Percentiles rank a stretch among this genome's conserved stretches.
Conservation (phyloP, 2,888 invertebrate genomes). For the Vandiemenella viatica region DNA sequence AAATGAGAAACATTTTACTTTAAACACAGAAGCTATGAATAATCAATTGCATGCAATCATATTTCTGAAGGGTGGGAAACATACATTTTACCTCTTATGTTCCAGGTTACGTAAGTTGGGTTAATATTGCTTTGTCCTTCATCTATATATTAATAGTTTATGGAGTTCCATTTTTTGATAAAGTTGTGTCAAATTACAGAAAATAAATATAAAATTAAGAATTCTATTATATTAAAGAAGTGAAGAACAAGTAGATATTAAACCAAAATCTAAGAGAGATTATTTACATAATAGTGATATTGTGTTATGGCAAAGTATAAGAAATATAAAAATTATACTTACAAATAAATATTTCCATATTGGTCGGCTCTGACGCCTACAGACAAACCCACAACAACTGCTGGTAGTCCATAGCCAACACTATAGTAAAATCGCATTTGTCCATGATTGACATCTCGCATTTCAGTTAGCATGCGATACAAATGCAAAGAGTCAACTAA, state of each 20-base stretch:
- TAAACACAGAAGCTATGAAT: too few species aligned
- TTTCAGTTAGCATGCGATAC: slow-evolving; percentile 85
- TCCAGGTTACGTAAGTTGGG: too few species aligned
- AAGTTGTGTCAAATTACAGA: too few species aligned
- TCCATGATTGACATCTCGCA: slow-evolving; percentile 91
- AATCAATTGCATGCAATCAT: too few species aligned
- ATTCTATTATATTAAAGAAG: neutral
- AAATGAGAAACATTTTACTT: too few species aligned
- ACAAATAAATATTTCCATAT: slow-evolving; percentile 89
- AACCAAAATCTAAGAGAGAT: neutral
- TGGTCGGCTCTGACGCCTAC: slow-evolving; percentile 87
- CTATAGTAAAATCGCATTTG: slow-evolving; percentile 84
- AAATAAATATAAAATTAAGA: neutral
- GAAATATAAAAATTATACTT: slow-evolving; percentile 32
- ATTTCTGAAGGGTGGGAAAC: too few species aligned
- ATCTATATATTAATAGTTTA: too few species aligned
- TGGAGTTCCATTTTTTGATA: too few species aligned
- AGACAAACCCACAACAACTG: slow-evolving; percentile 76
- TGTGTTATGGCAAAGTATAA: neutral
- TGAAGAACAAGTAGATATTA: neutral
- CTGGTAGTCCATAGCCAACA: slow-evolving; percentile 83
- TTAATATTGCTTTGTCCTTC: too few species aligned
- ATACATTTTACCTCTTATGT: too few species aligned
- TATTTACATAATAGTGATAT: neutral
- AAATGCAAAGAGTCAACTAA: slow-evolving; percentile 85